phyloP scores from a whole-genome alignment of 2,888 invertebrate genomes.

The Sicus ferrugineus region DNA sequence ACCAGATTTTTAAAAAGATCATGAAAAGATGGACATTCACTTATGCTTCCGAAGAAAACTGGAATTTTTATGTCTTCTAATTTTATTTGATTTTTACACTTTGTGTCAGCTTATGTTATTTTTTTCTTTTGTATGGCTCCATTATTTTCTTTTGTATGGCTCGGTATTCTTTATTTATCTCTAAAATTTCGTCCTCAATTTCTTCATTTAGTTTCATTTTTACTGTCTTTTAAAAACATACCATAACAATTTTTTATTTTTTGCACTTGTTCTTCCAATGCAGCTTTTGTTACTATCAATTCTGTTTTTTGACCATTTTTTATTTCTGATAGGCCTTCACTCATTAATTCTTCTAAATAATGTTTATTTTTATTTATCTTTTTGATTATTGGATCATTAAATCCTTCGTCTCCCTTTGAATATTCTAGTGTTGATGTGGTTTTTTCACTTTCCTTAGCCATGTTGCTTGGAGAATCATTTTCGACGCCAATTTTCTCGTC shows the following conservation, averaged over 20 bases:
- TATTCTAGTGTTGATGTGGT: too few relatives aligned
- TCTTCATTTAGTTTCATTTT: background rate
- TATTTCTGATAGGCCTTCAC: too few relatives aligned
- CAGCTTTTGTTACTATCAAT: background rate
- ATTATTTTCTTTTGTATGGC: background rate
- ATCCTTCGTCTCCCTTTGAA: too few relatives aligned
- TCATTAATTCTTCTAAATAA: too few relatives aligned
- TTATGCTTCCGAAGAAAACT: conserved; percentile 6
- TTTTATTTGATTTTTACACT: too few relatives aligned
- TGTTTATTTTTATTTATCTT: too few relatives aligned
- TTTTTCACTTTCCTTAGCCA: too few relatives aligned
- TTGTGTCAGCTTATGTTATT: background rate
- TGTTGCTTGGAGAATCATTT: too few relatives aligned
- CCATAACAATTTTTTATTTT: background rate
- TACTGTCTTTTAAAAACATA: background rate
- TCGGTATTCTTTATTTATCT: background rate
- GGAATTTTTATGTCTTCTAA: conserved; percentile 3
- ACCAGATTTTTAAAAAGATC: conserved; percentile 12
- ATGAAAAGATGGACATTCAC: conserved; percentile 2
- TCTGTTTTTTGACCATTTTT: background rate
- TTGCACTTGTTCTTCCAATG: background rate
- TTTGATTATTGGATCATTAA: too few relatives aligned
- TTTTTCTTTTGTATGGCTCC: too few relatives aligned
- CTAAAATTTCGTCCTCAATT: background rate
- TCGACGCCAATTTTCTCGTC: background rate